phyloP scores from a whole-genome alignment of 2,113 vertebrate species.

The Pongo abelii region DNA sequence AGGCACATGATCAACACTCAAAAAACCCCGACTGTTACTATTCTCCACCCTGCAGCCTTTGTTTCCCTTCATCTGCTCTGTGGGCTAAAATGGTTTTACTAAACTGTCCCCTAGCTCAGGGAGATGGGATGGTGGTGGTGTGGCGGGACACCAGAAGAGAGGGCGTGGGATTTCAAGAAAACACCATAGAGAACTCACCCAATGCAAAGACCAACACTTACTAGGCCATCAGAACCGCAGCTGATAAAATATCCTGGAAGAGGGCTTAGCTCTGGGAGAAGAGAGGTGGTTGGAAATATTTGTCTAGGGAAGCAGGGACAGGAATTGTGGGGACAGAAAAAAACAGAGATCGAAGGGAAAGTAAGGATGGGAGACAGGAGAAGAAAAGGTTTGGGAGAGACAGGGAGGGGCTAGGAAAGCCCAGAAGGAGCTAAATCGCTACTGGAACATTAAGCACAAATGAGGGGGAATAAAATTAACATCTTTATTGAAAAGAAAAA shows the following conservation, averaged over 20 bases:
- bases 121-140: not conserved
- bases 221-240: not conserved
- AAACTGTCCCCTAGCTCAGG: not conserved
- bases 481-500: constrained; percentile 67
- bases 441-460: constrained; percentile 65
- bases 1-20: not conserved
- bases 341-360: constrained; percentile 2
- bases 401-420: not conserved
- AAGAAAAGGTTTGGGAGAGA: constrained; percentile 4
- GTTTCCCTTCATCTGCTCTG: not conserved
- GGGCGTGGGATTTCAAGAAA: not conserved
- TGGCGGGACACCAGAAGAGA: not conserved
- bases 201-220: not conserved
- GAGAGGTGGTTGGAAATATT: constrained; percentile 48
- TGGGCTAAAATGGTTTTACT: not conserved
- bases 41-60: not conserved
- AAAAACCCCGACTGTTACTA: not conserved
- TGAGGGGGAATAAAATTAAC: constrained; percentile 71
- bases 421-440: constrained; percentile 13
- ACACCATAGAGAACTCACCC: not conserved
- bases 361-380: not conserved
- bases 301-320: not conserved
- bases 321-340: not conserved
- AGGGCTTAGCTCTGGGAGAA: not conserved
- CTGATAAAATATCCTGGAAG: not conserved